Percentiles rank a stretch among this genome's conserved stretches.
These are phyloP conservation scores for Tachina fera DNA, from an alignment of 2,888 invertebrate species.

Conservation along the genomic window DNA sequence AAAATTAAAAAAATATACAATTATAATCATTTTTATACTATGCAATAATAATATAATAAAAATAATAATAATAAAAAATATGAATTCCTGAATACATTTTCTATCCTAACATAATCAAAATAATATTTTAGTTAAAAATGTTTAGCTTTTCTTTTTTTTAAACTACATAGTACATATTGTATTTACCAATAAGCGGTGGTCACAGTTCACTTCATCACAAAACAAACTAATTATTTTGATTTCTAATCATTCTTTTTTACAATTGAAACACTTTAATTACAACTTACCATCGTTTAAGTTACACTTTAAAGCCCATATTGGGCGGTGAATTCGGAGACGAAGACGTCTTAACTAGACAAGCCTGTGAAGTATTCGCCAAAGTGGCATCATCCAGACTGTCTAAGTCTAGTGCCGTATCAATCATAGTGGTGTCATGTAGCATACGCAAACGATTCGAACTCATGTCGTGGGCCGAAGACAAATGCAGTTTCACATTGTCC, in stretches of 20 bases:
- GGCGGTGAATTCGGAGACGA: constrained; percentile 67
- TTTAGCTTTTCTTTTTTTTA: constrained; percentile 20
- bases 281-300: constrained; percentile 48
- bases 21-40: constrained; percentile 28
- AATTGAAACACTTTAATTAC: background rate
- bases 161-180: background rate
- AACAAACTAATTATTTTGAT: constrained; percentile 27
- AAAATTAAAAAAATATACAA: constrained; percentile 23
- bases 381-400: constrained; percentile 92
- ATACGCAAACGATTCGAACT: constrained; percentile 90
- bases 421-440: constrained; percentile 94
- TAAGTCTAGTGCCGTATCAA: constrained; percentile 93
- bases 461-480: constrained; percentile 75
- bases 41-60: constrained; percentile 33
- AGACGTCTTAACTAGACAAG: constrained; percentile 86
- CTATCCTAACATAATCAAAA: constrained; percentile 49
- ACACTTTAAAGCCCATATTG: constrained; percentile 66
- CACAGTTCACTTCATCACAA: constrained; percentile 68
- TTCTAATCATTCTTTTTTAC: background rate
- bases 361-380: constrained; percentile 87
- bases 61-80: constrained; percentile 43
- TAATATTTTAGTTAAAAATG: constrained; percentile 20
- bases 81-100: constrained; percentile 63
- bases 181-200: constrained; percentile 69
- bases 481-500: constrained; percentile 59